A percentile compares a stretch with the other conserved stretches of the same genome.
Conservation (phyloP, 2,888 invertebrate genomes). For the Merodon equestris region DNA sequence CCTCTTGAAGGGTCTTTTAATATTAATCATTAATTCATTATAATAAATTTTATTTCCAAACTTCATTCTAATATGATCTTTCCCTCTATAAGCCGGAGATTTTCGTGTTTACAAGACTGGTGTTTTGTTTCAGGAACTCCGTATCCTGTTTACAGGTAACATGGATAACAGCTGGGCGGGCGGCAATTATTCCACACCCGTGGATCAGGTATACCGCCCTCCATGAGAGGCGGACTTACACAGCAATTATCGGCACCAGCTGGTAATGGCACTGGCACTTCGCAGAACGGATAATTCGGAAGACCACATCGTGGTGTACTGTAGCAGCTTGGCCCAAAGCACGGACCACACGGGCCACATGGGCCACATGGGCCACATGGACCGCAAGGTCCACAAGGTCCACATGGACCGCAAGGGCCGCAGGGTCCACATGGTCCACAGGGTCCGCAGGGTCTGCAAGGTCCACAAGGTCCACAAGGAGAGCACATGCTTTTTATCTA, state of each 20-base stretch:
- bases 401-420: constrained; percentile 19
- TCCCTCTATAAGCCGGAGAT: too few species aligned
- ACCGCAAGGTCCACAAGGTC: constrained; percentile 26
- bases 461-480: constrained; percentile 17
- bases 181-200: constrained; percentile 61
- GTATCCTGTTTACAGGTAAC: constrained; percentile 36
- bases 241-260: constrained; percentile 51
- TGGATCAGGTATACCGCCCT: constrained; percentile 61
- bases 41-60: too few species aligned
- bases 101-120: too few species aligned
- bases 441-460: constrained; percentile 7
- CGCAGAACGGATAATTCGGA: constrained; percentile 31
- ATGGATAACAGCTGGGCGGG: constrained; percentile 46
- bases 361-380: constrained; percentile 32
- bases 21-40: too few species aligned
- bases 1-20: too few species aligned
- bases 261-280: constrained; percentile 60
- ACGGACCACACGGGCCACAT: constrained; percentile 10
- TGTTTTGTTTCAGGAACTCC: too few species aligned
- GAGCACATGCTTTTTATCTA: neutral
- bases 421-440: constrained; percentile 12
- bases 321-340: constrained; percentile 16
- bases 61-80: too few species aligned
- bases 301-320: constrained; percentile 22
- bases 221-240: constrained; percentile 52